Evolutionary conservation across 2,888 invertebrate genomes (phyloP), one percentile per base, ranked within the genome.

Genomic region (Carcina quercana): DNA sequence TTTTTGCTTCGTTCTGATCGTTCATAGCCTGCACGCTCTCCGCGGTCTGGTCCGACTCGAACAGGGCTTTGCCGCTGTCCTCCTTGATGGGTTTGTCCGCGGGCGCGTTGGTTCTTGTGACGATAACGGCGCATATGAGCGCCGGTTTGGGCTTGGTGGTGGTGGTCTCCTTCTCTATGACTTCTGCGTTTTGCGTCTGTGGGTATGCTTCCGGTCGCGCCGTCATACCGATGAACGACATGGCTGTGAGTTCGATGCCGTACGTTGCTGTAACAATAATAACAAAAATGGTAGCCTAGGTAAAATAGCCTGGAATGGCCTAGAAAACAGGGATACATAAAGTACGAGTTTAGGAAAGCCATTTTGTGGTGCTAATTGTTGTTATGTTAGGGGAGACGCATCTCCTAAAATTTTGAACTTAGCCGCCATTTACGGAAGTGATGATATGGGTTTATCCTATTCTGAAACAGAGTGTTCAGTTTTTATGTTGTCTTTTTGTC

Each of bases 1-100:
- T 87, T 37, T 88, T 88, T 1, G 89, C 91, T 66, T 90, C 88
- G 56, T 91, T 91, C 35, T 92, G 89, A 58, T 91, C 90, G 61
- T 94, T 93, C 87, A 93, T 89, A 8, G 91, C 89, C 48, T 91
- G 89, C 5, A 93, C 89, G 34, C 61, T 75, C 42, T 80, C 80
- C 41, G 63, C 59, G 11, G 71, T 56, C 34, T 67, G 64, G 38
- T 74, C 71, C 1, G 59, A 65, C 35, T 82, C 75, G 38, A 82
- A 82, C 5, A 82, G 58, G 0, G 70, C 74, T 59, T 80, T 80
- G 42, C 75, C 75, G 4, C 68, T 65, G 42, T 80, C 76, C 13
- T 78, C 80, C 37, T 64, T 64, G 35, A 76, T 72, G 1, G 80
- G 73, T 35, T 65, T 64, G 39, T 71, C 61, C 2, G 68, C 48